phyloP scores from a whole-genome alignment of 2,113 vertebrate genomes.

The cattle (Bos taurus) region DNA sequence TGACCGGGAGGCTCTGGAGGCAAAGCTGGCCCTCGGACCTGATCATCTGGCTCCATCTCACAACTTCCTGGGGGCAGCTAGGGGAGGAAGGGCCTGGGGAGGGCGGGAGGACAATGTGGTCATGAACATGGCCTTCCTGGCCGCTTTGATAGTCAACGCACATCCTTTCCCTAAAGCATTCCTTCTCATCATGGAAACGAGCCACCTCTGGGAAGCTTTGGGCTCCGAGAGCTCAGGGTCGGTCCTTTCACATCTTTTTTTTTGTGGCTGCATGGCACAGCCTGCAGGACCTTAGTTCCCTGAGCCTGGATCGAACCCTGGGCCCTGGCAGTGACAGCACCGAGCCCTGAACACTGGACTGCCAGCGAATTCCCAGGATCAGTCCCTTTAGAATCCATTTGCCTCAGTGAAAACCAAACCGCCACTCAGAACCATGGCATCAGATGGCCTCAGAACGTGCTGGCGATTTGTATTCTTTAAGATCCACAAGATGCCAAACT shows the following conservation, averaged over 20 bases:
- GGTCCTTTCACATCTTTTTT: not conserved
- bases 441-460: not conserved
- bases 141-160: fast-evolving
- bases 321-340: not conserved
- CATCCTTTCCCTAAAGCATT: not conserved
- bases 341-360: not conserved
- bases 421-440: fast-evolving
- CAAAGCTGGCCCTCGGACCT: no score
- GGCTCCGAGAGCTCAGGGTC: not conserved
- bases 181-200: not conserved
- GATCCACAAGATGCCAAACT: not conserved
- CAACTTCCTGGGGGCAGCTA: not conserved
- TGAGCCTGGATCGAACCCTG: not conserved
- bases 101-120: fast-evolving
- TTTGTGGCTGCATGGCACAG: not conserved
- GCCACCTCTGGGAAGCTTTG: not conserved
- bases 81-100: not conserved
- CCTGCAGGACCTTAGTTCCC: not conserved
- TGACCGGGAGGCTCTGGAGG: not conserved
- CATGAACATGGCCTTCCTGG: fast-evolving
- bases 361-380: not conserved
- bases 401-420: not conserved
- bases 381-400: not conserved
- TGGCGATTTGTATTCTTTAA: not conserved
- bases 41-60: not conserved